A percentile compares a stretch with the other conserved stretches of the same genome.
These are phyloP conservation scores for Propsilocerus akamusi DNA, from an alignment of 1,140 invertebrate species.

Conservation along the genomic window DNA sequence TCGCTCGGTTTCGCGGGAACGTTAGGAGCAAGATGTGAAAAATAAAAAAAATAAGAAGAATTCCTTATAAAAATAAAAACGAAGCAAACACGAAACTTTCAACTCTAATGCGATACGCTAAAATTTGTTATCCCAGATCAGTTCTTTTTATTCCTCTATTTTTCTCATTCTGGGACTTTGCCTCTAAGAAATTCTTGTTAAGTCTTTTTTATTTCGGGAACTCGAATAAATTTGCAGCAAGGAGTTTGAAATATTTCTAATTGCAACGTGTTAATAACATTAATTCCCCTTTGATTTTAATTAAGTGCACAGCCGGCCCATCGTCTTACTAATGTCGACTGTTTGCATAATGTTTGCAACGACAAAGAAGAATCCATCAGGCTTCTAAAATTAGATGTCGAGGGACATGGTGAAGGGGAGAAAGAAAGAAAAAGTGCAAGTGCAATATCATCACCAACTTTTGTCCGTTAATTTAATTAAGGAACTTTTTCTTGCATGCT, in stretches of 20 bases:
- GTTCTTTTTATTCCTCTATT: constrained; percentile 1
- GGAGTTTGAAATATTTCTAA: no score
- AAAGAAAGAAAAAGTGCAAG: no score
- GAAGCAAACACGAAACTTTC: not conserved
- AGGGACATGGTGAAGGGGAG: no score
- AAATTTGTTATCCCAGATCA: constrained; percentile 3
- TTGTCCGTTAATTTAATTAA: not conserved
- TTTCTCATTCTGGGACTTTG: not conserved
- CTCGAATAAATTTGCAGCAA: no score
- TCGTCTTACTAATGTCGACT: no score
- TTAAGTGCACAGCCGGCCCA: no score
- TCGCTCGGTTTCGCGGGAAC: not conserved
- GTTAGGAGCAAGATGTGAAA: not conserved
- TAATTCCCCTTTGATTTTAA: no score
- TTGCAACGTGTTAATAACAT: no score
- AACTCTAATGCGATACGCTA: not conserved
- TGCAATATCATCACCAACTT: no score
- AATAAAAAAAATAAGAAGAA: not conserved
- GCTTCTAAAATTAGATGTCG: no score
- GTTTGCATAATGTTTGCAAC: no score
- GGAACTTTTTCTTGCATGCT: not conserved
- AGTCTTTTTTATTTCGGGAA: not conserved
- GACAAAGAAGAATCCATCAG: no score
- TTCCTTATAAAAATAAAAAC: not conserved
- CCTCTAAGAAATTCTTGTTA: not conserved